These are phyloP conservation scores for Cassiopea andromeda DNA, from an alignment of 30 jellyfish, hydroid and myxozoan species.

Conservation along the genomic window DNA sequence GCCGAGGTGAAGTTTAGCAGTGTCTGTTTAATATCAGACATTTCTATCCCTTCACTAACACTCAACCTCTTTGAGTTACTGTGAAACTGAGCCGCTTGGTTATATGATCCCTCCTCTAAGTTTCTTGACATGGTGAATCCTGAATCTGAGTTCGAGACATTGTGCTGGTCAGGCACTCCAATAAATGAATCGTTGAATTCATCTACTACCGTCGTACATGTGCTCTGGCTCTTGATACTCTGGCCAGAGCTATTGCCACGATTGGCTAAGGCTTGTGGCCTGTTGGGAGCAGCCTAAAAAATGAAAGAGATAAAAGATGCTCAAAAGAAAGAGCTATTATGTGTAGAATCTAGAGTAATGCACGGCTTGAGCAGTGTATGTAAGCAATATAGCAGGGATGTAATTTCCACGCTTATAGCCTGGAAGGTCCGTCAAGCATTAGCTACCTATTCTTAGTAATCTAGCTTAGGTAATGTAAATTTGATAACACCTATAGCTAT, in stretches of 20 bases:
- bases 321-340: neutral
- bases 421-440: no score
- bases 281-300: neutral
- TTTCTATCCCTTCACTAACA: conserved; percentile 14
- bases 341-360: no score
- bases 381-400: no score
- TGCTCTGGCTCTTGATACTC: conserved; percentile 32
- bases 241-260: conserved; percentile 29
- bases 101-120: conserved; percentile 20
- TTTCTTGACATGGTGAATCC: conserved; percentile 31
- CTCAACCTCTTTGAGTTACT: neutral
- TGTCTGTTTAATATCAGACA: conserved; percentile 14
- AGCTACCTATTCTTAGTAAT: no score
- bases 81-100: neutral
- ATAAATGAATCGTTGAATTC: conserved; percentile 46
- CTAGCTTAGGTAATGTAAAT: no score
- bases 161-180: conserved; percentile 33
- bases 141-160: conserved; percentile 45
- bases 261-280: neutral
- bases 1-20: conserved; percentile 21
- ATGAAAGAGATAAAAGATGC: neutral
- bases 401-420: no score
- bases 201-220: conserved; percentile 43
- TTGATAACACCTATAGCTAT: no score
- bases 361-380: no score